Percentiles rank a stretch among this genome's conserved stretches.
Conservation (phyloP, 2,113 vertebrate species). For the Orcinus orca region DNA sequence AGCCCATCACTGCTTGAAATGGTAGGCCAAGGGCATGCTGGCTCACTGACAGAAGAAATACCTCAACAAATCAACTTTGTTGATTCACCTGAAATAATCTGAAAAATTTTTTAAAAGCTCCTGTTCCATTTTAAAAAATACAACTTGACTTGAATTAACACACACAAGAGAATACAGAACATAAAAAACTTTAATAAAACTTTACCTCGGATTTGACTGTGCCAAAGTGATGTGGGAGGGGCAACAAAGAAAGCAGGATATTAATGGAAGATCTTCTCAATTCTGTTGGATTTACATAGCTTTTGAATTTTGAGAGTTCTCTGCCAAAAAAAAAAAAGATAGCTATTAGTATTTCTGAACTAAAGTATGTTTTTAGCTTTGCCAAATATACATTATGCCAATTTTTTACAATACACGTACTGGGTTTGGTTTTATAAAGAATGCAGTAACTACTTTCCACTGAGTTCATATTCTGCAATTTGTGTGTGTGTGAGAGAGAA, state of each 20-base stretch:
- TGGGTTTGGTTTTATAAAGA: neutral
- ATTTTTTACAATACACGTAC: slow-evolving; percentile 12
- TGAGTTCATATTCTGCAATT: slow-evolving; percentile 9
- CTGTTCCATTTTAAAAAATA: slow-evolving; percentile 27
- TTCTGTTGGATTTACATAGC: slow-evolving; percentile 95
- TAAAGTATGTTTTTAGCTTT: slow-evolving; percentile 48
- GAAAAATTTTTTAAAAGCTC: neutral
- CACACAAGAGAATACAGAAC: neutral
- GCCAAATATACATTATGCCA: slow-evolving; percentile 35
- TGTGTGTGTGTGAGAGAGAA: neutral
- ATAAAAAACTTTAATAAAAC: slow-evolving; percentile 27
- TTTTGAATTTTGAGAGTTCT: slow-evolving; percentile 97
- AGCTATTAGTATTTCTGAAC: slow-evolving; percentile 56
- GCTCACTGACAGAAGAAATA: slow-evolving; percentile 10
- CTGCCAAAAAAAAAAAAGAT: slow-evolving; percentile 78
- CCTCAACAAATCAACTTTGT: slow-evolving; percentile 5
- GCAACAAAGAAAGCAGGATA: slow-evolving; percentile 94
- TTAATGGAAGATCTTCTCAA: slow-evolving; percentile 96
- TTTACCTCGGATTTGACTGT: slow-evolving; percentile 95
- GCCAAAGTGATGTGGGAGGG: slow-evolving; percentile 97
- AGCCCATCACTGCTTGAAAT: neutral
- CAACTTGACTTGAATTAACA: slow-evolving; percentile 18
- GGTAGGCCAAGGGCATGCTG: neutral
- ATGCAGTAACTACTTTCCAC: neutral
- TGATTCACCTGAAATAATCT: slow-evolving; percentile 35